Percentiles rank a stretch among this genome's conserved stretches.
These are phyloP conservation scores for Smutsia temminckii DNA, from an alignment of 2,797 vertebrate species.

Conservation along the genomic window DNA sequence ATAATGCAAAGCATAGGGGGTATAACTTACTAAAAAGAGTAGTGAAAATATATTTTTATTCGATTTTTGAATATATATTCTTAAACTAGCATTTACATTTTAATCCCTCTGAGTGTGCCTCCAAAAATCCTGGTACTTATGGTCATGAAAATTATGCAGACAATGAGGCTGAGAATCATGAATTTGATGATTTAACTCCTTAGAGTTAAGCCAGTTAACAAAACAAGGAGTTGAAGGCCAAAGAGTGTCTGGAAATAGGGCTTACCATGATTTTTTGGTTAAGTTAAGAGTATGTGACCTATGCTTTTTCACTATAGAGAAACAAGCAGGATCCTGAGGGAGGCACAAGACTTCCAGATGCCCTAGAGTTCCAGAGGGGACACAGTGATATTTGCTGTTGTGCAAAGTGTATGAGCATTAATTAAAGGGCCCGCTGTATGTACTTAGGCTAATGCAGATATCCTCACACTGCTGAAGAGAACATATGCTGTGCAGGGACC, in stretches of 20 bases:
- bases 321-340: slow-evolving; percentile 61
- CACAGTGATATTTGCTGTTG: slow-evolving; percentile 78
- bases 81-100: neutral
- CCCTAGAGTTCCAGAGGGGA: slow-evolving; percentile 63
- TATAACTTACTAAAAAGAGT: neutral
- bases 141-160: neutral
- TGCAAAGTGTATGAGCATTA: slow-evolving; percentile 71
- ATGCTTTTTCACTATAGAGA: slow-evolving; percentile 37
- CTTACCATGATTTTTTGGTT: neutral
- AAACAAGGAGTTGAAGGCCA: neutral
- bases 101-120: neutral
- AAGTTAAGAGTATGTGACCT: neutral
- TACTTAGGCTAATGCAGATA: slow-evolving; percentile 73
- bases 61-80: neutral
- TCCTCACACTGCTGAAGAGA: slow-evolving; percentile 47
- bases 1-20: neutral
- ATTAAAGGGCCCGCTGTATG: slow-evolving; percentile 76
- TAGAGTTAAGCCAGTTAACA: slow-evolving; percentile 5
- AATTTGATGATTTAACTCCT: neutral
- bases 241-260: neutral
- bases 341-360: slow-evolving; percentile 72
- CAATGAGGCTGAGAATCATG: neutral
- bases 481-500: slow-evolving; percentile 56
- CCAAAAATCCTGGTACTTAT: neutral
- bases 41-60: slow-evolving; percentile 12